Base-by-base conservation (phyloP, 2,888 invertebrate species). In the Plagiodera versicolora region DNA sequence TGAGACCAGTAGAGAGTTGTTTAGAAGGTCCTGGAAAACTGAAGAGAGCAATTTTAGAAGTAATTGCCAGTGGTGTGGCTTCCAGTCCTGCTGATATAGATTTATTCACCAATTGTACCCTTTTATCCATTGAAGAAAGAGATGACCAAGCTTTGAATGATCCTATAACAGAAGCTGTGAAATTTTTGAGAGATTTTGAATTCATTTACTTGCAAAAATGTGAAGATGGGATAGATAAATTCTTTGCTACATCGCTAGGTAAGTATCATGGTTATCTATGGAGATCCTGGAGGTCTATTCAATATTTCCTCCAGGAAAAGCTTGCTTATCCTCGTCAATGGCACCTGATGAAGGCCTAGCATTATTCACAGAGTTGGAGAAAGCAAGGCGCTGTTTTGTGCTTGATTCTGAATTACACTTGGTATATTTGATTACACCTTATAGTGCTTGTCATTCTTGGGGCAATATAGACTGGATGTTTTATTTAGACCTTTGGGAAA, bases 401-500 rank as follows among this genome's bases (percentile, higher is more conserved):
- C 81, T 99, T 10, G 95, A 97, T 77, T 94, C 92, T 56, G 98
- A 99, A 73, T 83, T 99, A 1, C 98, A 99, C 80, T 86, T 98
- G 44, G 88, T 99, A 50, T 99, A 98, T 80, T 83, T 96, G 73
- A 97, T 97, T 44, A 98, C 98, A 1, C 98, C 98, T 0, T 91
- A 94, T 65, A 94, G 92, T 77, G 88, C 93, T 20, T 89, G 91
- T 70, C 89, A 89, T 74, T 90, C 93, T 70, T 86, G 90, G 84
- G 85, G 86, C 60, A 84, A 89, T 72, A 83, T 95, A 50, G 94
- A 98, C 75, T 93, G 93, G 93, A 82, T 91, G 75, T 84, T 87
- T 67, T 88, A 87, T 72, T 81, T 95, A 44, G 88, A 90, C 65
- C 76, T 95, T 39, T 97, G 94, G 92, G 92, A 92, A 72, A 85